phyloP scores from a whole-genome alignment of 2,113 vertebrate genomes.

The Atherinomorus stipes region DNA sequence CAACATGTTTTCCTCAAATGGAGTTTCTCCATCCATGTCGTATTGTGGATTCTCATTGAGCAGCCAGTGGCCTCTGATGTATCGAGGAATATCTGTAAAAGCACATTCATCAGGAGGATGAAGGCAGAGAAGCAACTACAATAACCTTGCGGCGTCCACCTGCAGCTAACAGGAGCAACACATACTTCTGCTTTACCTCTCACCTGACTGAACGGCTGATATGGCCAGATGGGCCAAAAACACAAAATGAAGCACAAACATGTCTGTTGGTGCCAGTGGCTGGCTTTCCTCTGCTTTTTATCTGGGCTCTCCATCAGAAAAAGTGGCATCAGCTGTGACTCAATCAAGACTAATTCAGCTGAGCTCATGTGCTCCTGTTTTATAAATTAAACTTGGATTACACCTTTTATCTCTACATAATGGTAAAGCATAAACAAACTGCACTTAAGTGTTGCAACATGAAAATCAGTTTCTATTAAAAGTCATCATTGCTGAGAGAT shows the following conservation, averaged over 20 bases:
- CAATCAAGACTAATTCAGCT: slow-evolving; percentile 51
- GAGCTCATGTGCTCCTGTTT: slow-evolving; percentile 1
- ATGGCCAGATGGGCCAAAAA: slow-evolving; percentile 33
- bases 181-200: background rate
- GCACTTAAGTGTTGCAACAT: background rate
- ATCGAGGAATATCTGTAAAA: slow-evolving; percentile 29
- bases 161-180: rapidly evolving
- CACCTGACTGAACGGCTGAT: slow-evolving; percentile 48
- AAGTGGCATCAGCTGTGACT: slow-evolving; percentile 69
- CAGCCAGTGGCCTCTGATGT: slow-evolving; percentile 25
- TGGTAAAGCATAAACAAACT: slow-evolving; percentile 20
- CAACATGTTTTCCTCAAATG: background rate
- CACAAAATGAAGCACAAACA: slow-evolving; percentile 48
- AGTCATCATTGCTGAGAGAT: background rate
- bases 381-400: slow-evolving; percentile 38
- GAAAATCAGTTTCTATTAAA: background rate
- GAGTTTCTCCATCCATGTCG: background rate
- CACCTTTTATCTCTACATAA: slow-evolving; percentile 12
- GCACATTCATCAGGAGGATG: background rate
- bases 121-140: background rate
- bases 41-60: background rate
- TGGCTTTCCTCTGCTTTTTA: slow-evolving; percentile 22
- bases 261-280: background rate
- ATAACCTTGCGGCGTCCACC: background rate
- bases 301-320: slow-evolving; percentile 27